phyloP scores from a whole-genome alignment of 2,888 invertebrate species.

The Caenorhabditis sp. region DNA sequence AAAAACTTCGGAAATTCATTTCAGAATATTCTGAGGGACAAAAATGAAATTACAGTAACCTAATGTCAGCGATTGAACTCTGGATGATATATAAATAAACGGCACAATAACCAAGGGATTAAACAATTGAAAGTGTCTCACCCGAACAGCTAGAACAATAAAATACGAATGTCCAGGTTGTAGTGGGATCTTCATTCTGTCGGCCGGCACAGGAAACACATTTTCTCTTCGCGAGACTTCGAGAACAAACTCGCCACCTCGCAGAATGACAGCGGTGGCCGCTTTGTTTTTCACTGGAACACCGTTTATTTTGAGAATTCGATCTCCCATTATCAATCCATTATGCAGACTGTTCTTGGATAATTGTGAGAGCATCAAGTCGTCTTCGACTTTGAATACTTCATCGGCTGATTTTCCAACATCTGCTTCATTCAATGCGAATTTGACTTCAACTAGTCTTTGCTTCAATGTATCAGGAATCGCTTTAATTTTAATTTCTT shows the following conservation, averaged over 20 bases:
- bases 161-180: constrained; percentile 7
- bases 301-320: constrained; percentile 7
- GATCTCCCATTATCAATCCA: constrained; percentile 24
- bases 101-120: too few relatives aligned
- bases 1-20: too few relatives aligned
- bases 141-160: constrained; percentile 1
- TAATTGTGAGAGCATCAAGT: constrained; percentile 8
- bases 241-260: not conserved
- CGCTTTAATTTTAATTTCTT: constrained; percentile 10
- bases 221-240: not conserved
- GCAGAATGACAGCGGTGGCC: not conserved
- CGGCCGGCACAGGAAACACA: not conserved
- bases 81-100: too few relatives aligned
- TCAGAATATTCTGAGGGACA: too few relatives aligned
- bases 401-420: constrained; percentile 3
- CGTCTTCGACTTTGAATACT: constrained; percentile 9
- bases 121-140: too few relatives aligned
- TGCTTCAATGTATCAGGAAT: constrained; percentile 7
- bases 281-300: not conserved
- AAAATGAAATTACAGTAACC: too few relatives aligned
- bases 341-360: constrained; percentile 16
- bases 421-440: constrained; percentile 1
- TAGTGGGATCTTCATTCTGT: not conserved
- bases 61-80: too few relatives aligned
- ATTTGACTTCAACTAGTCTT: constrained; percentile 6